Base-by-base conservation (phyloP, 2,797 vertebrate genomes). In the Microctenopoma lineatum region DNA sequence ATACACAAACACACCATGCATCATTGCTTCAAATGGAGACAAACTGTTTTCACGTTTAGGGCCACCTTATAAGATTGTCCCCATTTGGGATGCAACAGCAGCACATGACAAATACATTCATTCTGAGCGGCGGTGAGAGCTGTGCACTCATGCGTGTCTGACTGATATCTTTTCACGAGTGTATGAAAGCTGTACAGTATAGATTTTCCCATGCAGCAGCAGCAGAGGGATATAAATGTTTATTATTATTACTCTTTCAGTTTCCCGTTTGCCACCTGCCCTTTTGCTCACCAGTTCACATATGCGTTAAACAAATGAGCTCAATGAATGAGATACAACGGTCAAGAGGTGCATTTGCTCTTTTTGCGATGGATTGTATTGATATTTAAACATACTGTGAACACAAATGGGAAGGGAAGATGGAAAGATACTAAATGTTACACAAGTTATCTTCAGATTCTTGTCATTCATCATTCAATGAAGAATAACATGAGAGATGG, bases 21-120 rank as follows among this genome's bases (percentile, higher is more conserved):
- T 77, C 80, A 79, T 77, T 15, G 45, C 62, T 81, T 80, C 71
- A 77, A 86, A 88, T 89, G 75, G 87, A 83, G 81, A 87, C 76
- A 79, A 90, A 85, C 70, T 59, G 66, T 67, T 87, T 86, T 85
- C 71, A 84, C 79, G 72, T 86, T 77, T 52, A 67, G 65, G 66
- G 83, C 70, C 66, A 80, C 75, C 80, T 84, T 86, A 79, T 81
- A 76, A 81, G 79, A 87, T 73, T 65, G 72, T 77, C 57, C 70
- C 66, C 81, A 87, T 87, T 88, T 76, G 66, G 69, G 73, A 80
- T 85, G 84, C 75, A 84, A 79, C 83, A 79, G 68, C 77, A 58
- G 57, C 50, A 21, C 45, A 32, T 75, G 83, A 89, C 84, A 70
- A 87, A 87, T 84, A 70, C 62, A 84, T 78, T 84, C 66, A 81